phyloP scores from a whole-genome alignment of 1,140 invertebrate species.

The Prorops nasuta region DNA sequence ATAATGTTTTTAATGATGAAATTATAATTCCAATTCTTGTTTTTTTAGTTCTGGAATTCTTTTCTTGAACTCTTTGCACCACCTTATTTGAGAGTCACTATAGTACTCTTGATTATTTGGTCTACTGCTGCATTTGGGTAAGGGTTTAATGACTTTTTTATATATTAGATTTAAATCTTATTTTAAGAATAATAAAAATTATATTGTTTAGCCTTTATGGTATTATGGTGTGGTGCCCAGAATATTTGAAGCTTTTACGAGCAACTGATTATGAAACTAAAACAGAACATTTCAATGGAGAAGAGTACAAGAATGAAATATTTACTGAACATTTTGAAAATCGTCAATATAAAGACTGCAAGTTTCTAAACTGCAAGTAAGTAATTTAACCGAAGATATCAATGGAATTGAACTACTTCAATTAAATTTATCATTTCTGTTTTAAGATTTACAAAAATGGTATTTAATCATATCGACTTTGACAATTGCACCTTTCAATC shows the following conservation, averaged over 20 bases:
- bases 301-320: conserved; percentile 28
- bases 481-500: conserved; percentile 57
- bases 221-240: conserved; percentile 48
- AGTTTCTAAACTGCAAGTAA: conserved; percentile 45
- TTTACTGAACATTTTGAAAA: conserved; percentile 56
- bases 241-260: conserved; percentile 49
- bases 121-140: conserved; percentile 45
- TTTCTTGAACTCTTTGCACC: conserved; percentile 59
- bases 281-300: conserved; percentile 29
- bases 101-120: conserved; percentile 45
- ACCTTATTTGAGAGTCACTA: conserved; percentile 55
- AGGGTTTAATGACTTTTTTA: conserved; percentile 8
- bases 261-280: conserved; percentile 48
- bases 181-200: conserved; percentile 25
- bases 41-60: conserved; percentile 60
- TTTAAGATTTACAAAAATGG: conserved; percentile 55
- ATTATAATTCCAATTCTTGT: conserved; percentile 8
- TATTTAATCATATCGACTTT: conserved; percentile 59
- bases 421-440: too few species aligned
- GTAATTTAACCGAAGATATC: too few species aligned
- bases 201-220: conserved; percentile 42
- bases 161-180: neutral
- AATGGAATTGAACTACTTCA: too few species aligned
- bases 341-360: conserved; percentile 49
- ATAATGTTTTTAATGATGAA: neutral